Conservation (phyloP, 2,797 vertebrate species). For the Sebastes matsubarae region DNA sequence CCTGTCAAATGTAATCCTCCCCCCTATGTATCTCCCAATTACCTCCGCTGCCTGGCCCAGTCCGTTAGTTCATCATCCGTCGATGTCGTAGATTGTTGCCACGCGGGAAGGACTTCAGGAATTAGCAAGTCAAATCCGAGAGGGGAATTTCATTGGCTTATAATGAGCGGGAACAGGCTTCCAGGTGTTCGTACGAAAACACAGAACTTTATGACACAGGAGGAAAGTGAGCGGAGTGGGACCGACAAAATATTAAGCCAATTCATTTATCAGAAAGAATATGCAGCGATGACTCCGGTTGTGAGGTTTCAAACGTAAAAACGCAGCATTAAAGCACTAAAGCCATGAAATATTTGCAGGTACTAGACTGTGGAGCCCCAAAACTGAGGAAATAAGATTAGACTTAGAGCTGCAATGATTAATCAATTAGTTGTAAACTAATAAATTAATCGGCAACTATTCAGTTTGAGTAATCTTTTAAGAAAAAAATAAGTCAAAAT, state of each 20-base stretch:
- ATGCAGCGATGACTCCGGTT: neutral
- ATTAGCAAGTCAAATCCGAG: constrained; percentile 71
- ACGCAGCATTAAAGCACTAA: neutral
- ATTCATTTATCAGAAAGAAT: neutral
- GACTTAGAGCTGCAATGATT: neutral
- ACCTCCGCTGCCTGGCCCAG: constrained; percentile 70
- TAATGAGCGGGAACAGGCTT: constrained; percentile 40
- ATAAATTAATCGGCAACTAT: too few relatives aligned
- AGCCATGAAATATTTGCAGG: neutral
- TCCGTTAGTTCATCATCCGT: constrained; percentile 63
- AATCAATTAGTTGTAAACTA: too few relatives aligned
- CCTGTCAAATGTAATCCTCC: constrained; percentile 91
- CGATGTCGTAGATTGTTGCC: constrained; percentile 45
- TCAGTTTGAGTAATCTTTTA: too few relatives aligned
- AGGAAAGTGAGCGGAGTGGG: neutral
- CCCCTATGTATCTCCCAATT: constrained; percentile 92
- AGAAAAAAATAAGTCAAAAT: too few relatives aligned
- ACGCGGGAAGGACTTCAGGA: constrained; percentile 22
- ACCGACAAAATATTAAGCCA: neutral
- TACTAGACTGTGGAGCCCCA: neutral
- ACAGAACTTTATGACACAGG: neutral
- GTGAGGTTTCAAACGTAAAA: neutral
- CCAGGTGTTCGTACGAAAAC: constrained; percentile 43
- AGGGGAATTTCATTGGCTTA: constrained; percentile 1
- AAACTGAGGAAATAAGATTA: neutral